Percentiles rank a stretch among this genome's conserved stretches.
Conservation (phyloP, 2,797 vertebrate genomes). For the Lithobates sylvaticus region DNA sequence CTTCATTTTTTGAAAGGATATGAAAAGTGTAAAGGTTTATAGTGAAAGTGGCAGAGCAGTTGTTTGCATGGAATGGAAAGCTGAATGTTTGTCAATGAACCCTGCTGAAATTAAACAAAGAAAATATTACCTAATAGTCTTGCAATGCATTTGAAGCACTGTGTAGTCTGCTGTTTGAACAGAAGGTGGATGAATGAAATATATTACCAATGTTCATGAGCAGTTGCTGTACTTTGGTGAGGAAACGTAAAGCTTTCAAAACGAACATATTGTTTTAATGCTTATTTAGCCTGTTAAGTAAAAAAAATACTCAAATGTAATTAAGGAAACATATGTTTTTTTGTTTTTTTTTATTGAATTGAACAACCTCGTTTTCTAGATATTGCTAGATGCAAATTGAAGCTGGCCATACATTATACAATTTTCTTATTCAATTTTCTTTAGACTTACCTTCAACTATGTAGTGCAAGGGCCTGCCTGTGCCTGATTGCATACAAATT, state of each 20-base stretch:
- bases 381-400: too few relatives aligned
- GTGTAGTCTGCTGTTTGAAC: slow-evolving; percentile 85
- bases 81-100: slow-evolving; percentile 77
- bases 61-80: slow-evolving; percentile 78
- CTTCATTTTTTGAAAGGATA: not conserved
- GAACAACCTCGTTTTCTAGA: too few relatives aligned
- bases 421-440: too few relatives aligned
- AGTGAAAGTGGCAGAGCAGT: slow-evolving; percentile 52
- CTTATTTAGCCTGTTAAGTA: not conserved
- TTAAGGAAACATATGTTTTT: too few relatives aligned
- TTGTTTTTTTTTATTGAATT: too few relatives aligned
- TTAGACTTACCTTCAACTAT: too few relatives aligned
- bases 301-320: too few relatives aligned
- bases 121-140: slow-evolving; percentile 88
- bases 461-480: too few relatives aligned
- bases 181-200: slow-evolving; percentile 79
- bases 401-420: too few relatives aligned
- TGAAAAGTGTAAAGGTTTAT: not conserved
- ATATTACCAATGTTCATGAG: slow-evolving; percentile 79
- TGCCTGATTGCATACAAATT: too few relatives aligned
- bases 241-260: not conserved
- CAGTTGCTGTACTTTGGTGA: slow-evolving; percentile 69
- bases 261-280: not conserved
- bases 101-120: slow-evolving; percentile 78
- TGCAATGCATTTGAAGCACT: slow-evolving; percentile 87